Evolutionary conservation across 2,888 invertebrate genomes (phyloP).

Genomic region (Hirtodrosophila cameraria): DNA sequence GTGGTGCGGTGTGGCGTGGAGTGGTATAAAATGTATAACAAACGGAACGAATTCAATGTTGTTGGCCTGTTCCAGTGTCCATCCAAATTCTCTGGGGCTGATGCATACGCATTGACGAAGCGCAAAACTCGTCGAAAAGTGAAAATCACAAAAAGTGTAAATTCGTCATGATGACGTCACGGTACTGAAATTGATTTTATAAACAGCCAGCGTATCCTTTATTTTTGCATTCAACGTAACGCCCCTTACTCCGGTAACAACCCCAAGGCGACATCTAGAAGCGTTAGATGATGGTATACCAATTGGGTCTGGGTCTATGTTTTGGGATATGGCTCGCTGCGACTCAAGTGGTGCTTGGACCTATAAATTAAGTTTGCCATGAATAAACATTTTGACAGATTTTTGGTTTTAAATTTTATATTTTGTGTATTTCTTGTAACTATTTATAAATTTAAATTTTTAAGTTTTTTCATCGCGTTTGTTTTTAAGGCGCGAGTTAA

Average conservation of each 20-base stretch:
- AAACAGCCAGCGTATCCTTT: conserved; percentile 74
- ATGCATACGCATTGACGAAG: conserved; percentile 33
- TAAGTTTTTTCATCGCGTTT: conserved; percentile 32
- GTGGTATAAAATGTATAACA: conserved; percentile 71
- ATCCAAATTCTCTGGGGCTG: conserved; percentile 30
- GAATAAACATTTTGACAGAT: conserved; percentile 82
- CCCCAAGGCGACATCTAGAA: conserved; percentile 35
- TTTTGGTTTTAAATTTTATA: conserved; percentile 59
- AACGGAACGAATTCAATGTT: conserved; percentile 76
- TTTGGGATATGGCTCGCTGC: conserved; percentile 7
- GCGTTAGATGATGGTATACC: conserved; percentile 8
- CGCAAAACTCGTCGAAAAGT: conserved; percentile 47
- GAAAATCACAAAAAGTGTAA: conserved; percentile 71
- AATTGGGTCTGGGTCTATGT: conserved; percentile 6
- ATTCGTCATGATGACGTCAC: conserved; percentile 84
- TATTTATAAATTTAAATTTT: conserved; percentile 60
- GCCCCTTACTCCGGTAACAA: conserved; percentile 35
- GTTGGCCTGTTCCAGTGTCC: conserved; percentile 53
- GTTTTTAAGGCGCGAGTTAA: conserved; percentile 51
- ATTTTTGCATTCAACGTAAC: conserved; percentile 55
- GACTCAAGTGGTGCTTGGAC: conserved; percentile 19
- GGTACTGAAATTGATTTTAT: conserved; percentile 81
- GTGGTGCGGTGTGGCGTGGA: conserved; percentile 5
- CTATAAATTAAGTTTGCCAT: conserved; percentile 57
- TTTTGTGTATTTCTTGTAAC: conserved; percentile 54